Conservation (phyloP, 2,113 vertebrate species). For the Hylia prasina region DNA sequence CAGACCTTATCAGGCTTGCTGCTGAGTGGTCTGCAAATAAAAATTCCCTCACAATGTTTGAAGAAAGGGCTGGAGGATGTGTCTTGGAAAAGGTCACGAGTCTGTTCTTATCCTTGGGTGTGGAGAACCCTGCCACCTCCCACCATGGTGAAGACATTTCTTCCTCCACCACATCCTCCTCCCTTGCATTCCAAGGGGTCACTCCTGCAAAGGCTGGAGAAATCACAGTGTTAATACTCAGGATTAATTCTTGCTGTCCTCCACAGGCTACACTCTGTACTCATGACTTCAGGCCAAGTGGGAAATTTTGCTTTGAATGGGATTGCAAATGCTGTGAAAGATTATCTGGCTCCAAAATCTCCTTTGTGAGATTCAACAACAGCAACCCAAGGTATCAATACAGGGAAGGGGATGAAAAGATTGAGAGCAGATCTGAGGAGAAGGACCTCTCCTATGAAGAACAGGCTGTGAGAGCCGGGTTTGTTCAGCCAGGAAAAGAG, state of each 20-base stretch:
- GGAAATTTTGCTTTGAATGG: not conserved
- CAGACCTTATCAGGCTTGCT: not conserved
- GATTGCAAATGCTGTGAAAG: not conserved
- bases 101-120: not conserved
- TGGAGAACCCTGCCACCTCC: not conserved
- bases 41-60: rapidly evolving
- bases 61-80: not conserved
- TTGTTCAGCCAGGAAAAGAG: not conserved
- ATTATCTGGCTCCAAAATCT: not conserved
- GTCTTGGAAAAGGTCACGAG: not conserved
- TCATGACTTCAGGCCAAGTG: not conserved
- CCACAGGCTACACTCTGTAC: not conserved
- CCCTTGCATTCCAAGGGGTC: not conserved
- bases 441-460: not conserved
- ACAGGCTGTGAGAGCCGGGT: not conserved
- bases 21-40: not conserved
- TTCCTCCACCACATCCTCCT: not conserved
- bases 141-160: not conserved
- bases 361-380: not conserved
- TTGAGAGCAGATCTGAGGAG: not conserved
- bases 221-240: not conserved
- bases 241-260: not conserved
- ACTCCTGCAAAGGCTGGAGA: not conserved
- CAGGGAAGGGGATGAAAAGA: not conserved
- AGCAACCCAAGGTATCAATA: not conserved